Percentiles rank a stretch among this genome's conserved stretches.
These are phyloP conservation scores for Siderastrea siderea DNA, from an alignment of 92 coral and sea anemone genomes.

Conservation along the genomic window DNA sequence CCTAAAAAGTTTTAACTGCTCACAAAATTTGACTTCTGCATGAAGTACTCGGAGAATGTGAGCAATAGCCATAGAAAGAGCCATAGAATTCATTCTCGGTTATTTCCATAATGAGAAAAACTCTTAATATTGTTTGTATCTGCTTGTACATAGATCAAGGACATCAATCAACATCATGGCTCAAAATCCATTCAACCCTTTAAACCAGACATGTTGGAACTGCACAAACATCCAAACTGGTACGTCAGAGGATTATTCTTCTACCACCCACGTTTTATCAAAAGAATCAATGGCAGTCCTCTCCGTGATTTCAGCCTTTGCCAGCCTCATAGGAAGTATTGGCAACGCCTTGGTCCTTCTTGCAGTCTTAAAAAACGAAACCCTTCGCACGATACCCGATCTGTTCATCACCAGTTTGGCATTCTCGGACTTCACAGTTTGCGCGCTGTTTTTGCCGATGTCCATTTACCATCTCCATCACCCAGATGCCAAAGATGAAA, in stretches of 20 bases:
- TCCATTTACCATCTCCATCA: constrained; percentile 30
- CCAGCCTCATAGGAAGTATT: constrained; percentile 47
- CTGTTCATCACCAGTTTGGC: constrained; percentile 82
- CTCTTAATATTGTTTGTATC: not conserved
- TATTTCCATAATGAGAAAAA: not conserved
- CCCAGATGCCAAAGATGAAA: not conserved
- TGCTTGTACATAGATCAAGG: not conserved
- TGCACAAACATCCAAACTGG: not conserved
- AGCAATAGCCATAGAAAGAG: no score
- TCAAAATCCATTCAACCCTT: not conserved
- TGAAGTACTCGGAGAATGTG: no score
- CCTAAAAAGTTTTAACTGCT: no score
- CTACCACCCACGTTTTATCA: not conserved
- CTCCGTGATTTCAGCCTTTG: constrained; percentile 3
- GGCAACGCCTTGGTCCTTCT: constrained; percentile 65
- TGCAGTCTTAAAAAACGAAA: constrained; percentile 36
- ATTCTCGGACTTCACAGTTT: constrained; percentile 70
- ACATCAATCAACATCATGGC: constrained; percentile 9
- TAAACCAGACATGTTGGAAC: constrained; percentile 21
- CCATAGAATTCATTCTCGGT: not conserved
- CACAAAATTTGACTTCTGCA: no score
- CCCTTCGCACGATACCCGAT: constrained; percentile 72
- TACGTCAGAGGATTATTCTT: not conserved
- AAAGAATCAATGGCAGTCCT: not conserved
- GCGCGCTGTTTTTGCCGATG: constrained; percentile 50